These are phyloP conservation scores for Cerceris rybyensis DNA, from an alignment of 2,888 invertebrate species.

Conservation along the genomic window DNA sequence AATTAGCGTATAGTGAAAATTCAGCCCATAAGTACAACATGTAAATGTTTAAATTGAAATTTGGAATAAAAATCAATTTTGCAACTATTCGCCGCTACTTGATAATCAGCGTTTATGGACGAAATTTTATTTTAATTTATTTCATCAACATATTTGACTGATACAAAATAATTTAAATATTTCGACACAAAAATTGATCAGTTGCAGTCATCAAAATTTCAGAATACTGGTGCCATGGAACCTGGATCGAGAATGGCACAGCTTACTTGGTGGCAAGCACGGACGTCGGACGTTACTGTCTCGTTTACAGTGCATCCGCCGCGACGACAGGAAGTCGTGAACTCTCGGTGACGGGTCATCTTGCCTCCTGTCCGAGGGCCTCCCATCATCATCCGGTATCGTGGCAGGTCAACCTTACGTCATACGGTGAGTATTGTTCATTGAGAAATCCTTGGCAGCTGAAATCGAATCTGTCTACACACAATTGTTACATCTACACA, in stretches of 20 bases:
- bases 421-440: conserved; percentile 73
- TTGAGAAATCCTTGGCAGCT: background rate
- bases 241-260: conserved; percentile 86
- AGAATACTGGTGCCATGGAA: conserved; percentile 90
- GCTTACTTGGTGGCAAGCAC: conserved; percentile 86
- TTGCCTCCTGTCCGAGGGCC: conserved; percentile 78
- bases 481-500: too few relatives aligned
- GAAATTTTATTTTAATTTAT: too few relatives aligned
- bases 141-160: too few relatives aligned
- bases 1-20: too few relatives aligned
- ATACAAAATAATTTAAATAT: too few relatives aligned
- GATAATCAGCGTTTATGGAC: too few relatives aligned
- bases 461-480: too few relatives aligned
- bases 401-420: conserved; percentile 79
- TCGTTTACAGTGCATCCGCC: conserved; percentile 77
- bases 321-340: conserved; percentile 72
- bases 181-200: background rate
- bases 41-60: too few relatives aligned
- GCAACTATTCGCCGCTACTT: too few relatives aligned
- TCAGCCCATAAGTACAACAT: too few relatives aligned
- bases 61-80: too few relatives aligned
- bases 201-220: conserved; percentile 47
- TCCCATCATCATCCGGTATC: conserved; percentile 75
- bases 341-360: conserved; percentile 77
- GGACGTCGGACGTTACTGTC: conserved; percentile 77